phyloP scores from a whole-genome alignment of 2,888 invertebrate species.

The Kuschelorhynchus macadamiae region DNA sequence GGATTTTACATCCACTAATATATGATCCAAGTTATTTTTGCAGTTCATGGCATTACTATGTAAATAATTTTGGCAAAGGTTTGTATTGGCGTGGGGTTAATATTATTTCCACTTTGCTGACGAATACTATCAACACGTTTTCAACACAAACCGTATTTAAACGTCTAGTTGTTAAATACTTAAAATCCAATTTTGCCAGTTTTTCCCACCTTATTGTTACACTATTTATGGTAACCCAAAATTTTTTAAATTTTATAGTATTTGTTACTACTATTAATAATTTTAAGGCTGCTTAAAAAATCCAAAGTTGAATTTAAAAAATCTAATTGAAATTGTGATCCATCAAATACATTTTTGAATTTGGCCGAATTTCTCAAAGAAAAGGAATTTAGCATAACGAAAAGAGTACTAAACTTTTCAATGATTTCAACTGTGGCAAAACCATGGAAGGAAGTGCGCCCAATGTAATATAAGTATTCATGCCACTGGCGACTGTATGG shows the following conservation, averaged over 20 bases:
- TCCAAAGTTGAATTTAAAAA: neutral
- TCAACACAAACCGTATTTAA: slow-evolving; percentile 54
- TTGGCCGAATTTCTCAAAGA: neutral
- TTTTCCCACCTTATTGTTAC: slow-evolving; percentile 39
- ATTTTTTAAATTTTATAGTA: neutral
- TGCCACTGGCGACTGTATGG: neutral
- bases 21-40: slow-evolving; percentile 30
- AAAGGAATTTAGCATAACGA: neutral
- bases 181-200: slow-evolving; percentile 40
- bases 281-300: neutral
- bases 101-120: neutral
- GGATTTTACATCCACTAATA: slow-evolving; percentile 10
- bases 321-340: neutral
- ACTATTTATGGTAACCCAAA: neutral
- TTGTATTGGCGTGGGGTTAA: slow-evolving; percentile 52
- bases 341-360: neutral
- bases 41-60: slow-evolving; percentile 39
- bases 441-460: neutral
- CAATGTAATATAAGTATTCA: neutral
- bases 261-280: too few relatives aligned
- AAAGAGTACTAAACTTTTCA: neutral
- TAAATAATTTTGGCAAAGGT: slow-evolving; percentile 48
- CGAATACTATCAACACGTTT: slow-evolving; percentile 52
- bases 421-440: neutral
- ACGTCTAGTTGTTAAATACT: slow-evolving; percentile 51